phyloP scores from a whole-genome alignment of 2,888 invertebrate species.

The Pediacus dermestoides region DNA sequence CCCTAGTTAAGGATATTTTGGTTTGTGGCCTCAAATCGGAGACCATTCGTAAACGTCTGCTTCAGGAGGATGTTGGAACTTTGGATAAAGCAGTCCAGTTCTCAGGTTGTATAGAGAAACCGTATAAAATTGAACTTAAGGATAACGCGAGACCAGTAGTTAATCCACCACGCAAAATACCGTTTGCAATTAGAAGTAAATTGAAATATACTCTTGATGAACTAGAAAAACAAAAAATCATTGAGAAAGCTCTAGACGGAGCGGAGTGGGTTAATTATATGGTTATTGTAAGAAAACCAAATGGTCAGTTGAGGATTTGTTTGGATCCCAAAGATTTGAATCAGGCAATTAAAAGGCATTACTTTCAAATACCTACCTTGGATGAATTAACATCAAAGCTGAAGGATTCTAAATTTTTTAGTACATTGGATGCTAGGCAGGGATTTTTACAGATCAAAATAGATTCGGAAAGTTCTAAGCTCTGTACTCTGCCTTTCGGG shows the following conservation, averaged over 20 bases:
- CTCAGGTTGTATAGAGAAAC: slow-evolving; percentile 20
- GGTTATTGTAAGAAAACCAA: slow-evolving; percentile 19
- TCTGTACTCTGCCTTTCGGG: slow-evolving; percentile 13
- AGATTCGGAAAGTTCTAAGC: slow-evolving; percentile 11
- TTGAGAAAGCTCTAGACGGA: slow-evolving; percentile 8
- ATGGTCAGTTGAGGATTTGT: slow-evolving; percentile 31
- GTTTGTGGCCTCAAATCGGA: slow-evolving; percentile 15
- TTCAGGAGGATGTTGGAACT: slow-evolving; percentile 16
- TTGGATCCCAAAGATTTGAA: slow-evolving; percentile 35
- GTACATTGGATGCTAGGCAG: slow-evolving; percentile 29
- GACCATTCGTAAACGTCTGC: slow-evolving; percentile 18
- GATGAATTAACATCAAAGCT: slow-evolving; percentile 11
- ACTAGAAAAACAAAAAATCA: slow-evolving; percentile 14
- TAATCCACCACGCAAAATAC: slow-evolving; percentile 16
- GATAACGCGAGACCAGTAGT: slow-evolving; percentile 16
- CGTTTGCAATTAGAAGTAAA: slow-evolving; percentile 15
- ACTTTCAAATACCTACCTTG: slow-evolving; percentile 9
- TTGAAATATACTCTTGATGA: slow-evolving; percentile 17
- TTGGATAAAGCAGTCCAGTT: slow-evolving; percentile 18
- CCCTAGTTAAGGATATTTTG: slow-evolving; percentile 13
- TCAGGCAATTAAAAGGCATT: slow-evolving; percentile 21
- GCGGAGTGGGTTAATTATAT: slow-evolving; percentile 17
- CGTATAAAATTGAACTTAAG: slow-evolving; percentile 24
- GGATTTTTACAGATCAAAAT: slow-evolving; percentile 15
- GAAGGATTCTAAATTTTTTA: slow-evolving; percentile 25